Evolutionary conservation across 2,797 vertebrate genomes (phyloP).

Genomic region (Danio choprae): DNA sequence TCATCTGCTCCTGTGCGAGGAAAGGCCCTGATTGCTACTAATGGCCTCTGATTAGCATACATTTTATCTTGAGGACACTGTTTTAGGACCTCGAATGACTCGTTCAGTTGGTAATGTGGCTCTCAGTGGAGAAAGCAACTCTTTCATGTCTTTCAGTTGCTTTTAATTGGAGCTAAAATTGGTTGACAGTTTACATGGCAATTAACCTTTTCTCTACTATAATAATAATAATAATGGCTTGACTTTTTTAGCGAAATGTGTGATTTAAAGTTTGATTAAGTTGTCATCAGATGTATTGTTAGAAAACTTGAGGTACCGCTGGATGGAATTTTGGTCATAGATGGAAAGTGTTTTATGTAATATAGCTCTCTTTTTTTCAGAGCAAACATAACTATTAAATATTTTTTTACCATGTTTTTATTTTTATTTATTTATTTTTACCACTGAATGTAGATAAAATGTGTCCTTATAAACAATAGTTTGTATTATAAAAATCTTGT

Average conservation of each 20-base stretch:
- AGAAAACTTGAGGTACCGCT: neutral
- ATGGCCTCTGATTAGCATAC: constrained; percentile 61
- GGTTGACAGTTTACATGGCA: constrained; percentile 17
- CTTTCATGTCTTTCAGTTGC: constrained; percentile 48
- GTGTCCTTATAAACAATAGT: no score
- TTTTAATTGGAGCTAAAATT: constrained; percentile 25
- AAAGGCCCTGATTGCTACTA: constrained; percentile 58
- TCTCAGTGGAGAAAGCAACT: constrained; percentile 33
- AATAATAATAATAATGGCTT: neutral
- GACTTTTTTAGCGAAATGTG: neutral
- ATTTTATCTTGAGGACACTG: constrained; percentile 51
- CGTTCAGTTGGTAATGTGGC: constrained; percentile 48
- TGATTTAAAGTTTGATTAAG: neutral
- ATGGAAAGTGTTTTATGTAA: no score
- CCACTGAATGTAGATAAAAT: no score
- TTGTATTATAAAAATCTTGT: no score
- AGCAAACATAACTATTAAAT: no score
- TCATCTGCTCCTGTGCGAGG: constrained; percentile 48
- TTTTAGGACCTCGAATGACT: constrained; percentile 46
- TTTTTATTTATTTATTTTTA: no score
- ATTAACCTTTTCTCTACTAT: neutral
- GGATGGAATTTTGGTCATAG: no score
- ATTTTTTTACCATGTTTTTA: no score
- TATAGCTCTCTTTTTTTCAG: no score
- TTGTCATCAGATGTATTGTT: neutral